Evolutionary conservation across 2,888 invertebrate species (phyloP).

Genomic region (Cantharis flavilabris): DNA sequence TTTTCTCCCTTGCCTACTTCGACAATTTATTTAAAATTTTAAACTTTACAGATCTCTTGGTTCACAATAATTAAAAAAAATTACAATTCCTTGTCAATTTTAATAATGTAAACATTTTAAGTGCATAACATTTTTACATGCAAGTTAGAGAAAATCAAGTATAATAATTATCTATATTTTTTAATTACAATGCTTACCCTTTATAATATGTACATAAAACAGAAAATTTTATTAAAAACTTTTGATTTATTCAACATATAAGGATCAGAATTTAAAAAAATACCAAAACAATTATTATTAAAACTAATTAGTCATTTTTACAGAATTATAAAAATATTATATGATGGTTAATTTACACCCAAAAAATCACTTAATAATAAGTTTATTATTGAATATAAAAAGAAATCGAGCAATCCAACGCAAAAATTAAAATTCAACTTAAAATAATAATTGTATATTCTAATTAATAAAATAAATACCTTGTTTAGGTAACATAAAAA

Average conservation of each 20-base stretch:
- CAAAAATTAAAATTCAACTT: constrained; percentile 5
- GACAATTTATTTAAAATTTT: neutral
- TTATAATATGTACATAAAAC: neutral
- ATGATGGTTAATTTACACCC: neutral
- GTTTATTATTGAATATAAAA: neutral
- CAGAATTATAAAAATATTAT: neutral
- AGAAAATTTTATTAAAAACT: neutral
- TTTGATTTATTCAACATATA: neutral
- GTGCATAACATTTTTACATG: neutral
- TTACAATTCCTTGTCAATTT: too few relatives aligned
- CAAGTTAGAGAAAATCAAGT: neutral
- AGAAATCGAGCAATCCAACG: neutral
- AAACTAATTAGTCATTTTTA: neutral
- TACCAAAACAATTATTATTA: neutral
- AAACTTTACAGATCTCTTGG: neutral
- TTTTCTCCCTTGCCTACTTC: neutral
- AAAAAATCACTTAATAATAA: neutral
- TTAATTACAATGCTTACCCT: neutral
- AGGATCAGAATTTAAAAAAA: neutral
- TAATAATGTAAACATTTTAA: neutral
- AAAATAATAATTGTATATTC: constrained; percentile 16
- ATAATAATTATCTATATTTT: neutral
- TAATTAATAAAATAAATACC: constrained; percentile 28
- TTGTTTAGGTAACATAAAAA: constrained; percentile 21
- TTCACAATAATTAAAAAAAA: too few relatives aligned